Evolutionary conservation across 1,140 invertebrate genomes (phyloP), one percentile per base, ranked within the genome.

Genomic region (Helicoverpa zea): DNA sequence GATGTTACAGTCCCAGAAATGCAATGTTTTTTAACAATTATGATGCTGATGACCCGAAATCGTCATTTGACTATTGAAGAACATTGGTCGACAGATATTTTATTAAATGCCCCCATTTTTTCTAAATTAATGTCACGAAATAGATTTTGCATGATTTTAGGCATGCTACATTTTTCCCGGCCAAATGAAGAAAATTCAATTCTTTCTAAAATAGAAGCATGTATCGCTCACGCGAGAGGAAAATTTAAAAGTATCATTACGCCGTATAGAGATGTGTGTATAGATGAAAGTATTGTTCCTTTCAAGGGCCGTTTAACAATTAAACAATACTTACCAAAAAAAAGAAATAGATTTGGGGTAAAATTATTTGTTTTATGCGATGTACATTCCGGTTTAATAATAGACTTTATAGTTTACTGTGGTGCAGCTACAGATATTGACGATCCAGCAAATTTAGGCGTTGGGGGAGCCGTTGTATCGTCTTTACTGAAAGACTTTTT

Each of bases 331-430:
- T 35, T 63, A 29, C 61, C 61, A 63, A 63, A 63, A 29, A 63
- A 63, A 63, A 63, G 61, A 29, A 63, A 63, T 63, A 29, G 61
- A 2, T 63, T 63, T 63, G 61, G 61, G 35, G 35, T 63, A 35
- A 63, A 63, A 29, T 63, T 63, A 59, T 59, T 59, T 59, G 58
- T 59, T n/a, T 23, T 59, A 16, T 59, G 29, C 35, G 61, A 63
- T 63, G 61, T 63, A 63, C 5, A 63, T n/a, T 35, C 61, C 29
- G 61, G 61, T 3, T 35, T 63, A 35, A 63, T 63, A 29, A 63
- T 63, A 14, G 61, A 63, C 35, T 63, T 63, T 63, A 63, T 63
- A 35, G 61, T 63, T 63, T 63, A 63, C 61, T 63, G 61, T 63
- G 61, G 61, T 29, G 61, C 61, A 63, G 61, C 61, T 35, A 63